Evolutionary conservation across 2,888 invertebrate genomes (phyloP).

Genomic region (Tromatobia lineatoria): DNA sequence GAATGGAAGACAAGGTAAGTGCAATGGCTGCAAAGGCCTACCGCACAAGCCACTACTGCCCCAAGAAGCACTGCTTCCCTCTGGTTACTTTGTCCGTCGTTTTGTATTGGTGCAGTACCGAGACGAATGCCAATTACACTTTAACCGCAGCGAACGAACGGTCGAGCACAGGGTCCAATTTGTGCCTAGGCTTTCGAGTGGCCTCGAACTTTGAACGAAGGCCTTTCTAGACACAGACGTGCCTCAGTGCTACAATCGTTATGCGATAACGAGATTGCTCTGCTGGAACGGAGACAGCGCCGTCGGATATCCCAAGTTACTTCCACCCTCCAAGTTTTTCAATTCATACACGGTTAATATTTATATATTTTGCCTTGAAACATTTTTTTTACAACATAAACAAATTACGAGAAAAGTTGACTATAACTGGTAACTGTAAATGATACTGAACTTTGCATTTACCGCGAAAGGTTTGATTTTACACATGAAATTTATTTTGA

Average conservation of each 20-base stretch:
- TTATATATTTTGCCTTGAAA: background rate
- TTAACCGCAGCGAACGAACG: conserved; percentile 75
- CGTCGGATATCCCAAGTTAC: conserved; percentile 26
- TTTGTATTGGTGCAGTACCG: conserved; percentile 72
- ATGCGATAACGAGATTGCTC: conserved; percentile 78
- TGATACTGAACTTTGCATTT: background rate
- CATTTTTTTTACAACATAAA: background rate
- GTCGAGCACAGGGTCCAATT: conserved; percentile 79
- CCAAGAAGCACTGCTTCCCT: background rate
- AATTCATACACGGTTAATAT: background rate
- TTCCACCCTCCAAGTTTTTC: conserved; percentile 15
- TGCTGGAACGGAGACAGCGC: conserved; percentile 30
- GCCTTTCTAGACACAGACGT: conserved; percentile 78
- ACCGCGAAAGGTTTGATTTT: background rate
- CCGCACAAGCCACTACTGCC: background rate
- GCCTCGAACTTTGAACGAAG: conserved; percentile 82
- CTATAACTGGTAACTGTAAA: background rate
- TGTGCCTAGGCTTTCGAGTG: conserved; percentile 82
- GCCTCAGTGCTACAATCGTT: conserved; percentile 74
- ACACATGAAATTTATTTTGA: background rate
- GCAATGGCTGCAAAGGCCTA: background rate
- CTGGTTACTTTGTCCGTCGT: background rate
- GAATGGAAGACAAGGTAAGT: background rate
- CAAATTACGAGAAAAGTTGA: background rate
- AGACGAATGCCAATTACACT: conserved; percentile 84